phyloP scores from a whole-genome alignment of 2,797 vertebrate genomes.

The Gobio occitaniae region DNA sequence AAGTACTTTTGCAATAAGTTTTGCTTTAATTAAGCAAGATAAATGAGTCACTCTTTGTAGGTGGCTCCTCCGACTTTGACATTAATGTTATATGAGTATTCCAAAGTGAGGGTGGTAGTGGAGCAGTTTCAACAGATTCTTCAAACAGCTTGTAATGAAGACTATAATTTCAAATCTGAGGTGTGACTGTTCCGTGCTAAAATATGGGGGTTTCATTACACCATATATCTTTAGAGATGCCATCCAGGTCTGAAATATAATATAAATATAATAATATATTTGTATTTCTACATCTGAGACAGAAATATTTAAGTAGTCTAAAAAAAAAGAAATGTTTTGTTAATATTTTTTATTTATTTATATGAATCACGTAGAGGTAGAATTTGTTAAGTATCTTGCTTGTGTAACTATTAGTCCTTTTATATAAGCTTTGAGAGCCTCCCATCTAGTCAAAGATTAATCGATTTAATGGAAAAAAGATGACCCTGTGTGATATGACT shows the following conservation, averaged over 20 bases:
- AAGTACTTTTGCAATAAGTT: background rate
- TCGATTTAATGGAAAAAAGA: background rate
- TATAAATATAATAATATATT: too few relatives aligned
- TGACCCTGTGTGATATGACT: background rate
- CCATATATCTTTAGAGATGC: background rate
- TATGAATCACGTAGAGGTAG: background rate
- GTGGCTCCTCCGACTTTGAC: background rate
- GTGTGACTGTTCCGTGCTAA: background rate
- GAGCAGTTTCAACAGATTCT: background rate
- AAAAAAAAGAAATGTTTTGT: background rate
- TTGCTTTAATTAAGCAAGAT: background rate
- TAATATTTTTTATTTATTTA: background rate
- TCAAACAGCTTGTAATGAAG: slow-evolving; percentile 1
- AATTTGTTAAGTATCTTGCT: background rate
- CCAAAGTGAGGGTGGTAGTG: background rate
- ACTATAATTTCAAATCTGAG: background rate
- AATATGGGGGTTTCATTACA: background rate
- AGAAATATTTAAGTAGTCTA: background rate
- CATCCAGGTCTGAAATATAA: background rate
- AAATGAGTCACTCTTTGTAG: background rate
- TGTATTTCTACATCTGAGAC: background rate
- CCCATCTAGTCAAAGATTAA: background rate
- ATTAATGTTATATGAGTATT: background rate
- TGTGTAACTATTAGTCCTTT: background rate
- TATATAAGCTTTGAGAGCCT: background rate